Percentiles rank a stretch among this genome's conserved stretches.
phyloP scores from a whole-genome alignment of 2,113 vertebrate species.

The Triplophysa rosa region DNA sequence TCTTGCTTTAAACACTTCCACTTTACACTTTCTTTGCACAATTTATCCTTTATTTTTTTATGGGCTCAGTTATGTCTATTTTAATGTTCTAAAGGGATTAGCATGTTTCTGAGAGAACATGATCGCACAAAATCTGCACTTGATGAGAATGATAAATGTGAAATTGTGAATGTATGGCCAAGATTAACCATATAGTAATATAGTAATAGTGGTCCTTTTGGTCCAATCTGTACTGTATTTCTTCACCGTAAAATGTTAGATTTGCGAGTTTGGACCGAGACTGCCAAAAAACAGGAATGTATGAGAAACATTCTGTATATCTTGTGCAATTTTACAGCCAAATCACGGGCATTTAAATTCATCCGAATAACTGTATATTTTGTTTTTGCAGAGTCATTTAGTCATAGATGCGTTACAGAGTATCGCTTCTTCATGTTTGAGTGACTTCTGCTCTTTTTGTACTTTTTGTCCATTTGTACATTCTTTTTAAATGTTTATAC shows the following conservation, averaged over 20 bases:
- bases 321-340: slow-evolving; percentile 70
- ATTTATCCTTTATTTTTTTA: background rate
- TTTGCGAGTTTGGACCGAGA: slow-evolving; percentile 69
- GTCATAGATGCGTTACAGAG: slow-evolving; percentile 60
- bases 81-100: no score
- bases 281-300: slow-evolving; percentile 78
- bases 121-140: background rate
- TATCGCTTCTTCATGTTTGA: slow-evolving; percentile 75
- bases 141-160: background rate
- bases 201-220: background rate
- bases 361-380: slow-evolving; percentile 57
- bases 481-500: slow-evolving; percentile 99
- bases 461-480: slow-evolving; percentile 95
- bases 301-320: slow-evolving; percentile 72
- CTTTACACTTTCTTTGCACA: slow-evolving; percentile 15
- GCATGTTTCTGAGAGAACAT: background rate
- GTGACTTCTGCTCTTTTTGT: slow-evolving; percentile 90
- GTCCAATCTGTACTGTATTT: slow-evolving; percentile 29
- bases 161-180: slow-evolving; percentile 32
- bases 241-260: slow-evolving; percentile 22
- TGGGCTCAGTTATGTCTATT: background rate
- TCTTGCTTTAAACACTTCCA: background rate
- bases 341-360: slow-evolving; percentile 60
- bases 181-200: no score
- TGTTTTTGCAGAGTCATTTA: slow-evolving; percentile 50